Evolutionary conservation across 1,140 invertebrate genomes (phyloP), one percentile per base, ranked within the genome.

Genomic region (Streblospio benedicti): DNA sequence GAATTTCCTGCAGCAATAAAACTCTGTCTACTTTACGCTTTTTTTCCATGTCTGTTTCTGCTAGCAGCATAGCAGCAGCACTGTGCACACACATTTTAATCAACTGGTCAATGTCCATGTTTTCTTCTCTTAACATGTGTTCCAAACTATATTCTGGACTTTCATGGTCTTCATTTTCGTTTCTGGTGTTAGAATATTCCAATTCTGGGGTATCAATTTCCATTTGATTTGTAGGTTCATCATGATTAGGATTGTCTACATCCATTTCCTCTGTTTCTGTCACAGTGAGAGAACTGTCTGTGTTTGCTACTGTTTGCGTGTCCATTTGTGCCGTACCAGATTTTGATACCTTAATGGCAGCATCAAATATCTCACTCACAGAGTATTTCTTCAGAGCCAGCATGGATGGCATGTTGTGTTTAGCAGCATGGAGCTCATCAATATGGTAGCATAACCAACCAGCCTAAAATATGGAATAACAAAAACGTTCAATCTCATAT

Each of bases 381-480:
- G 63, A 61, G 12, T 61, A 50, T 27, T 58, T 53, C 20, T 53
- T 44, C 57, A 74, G 62, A 0, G 66, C 53, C 16, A 33, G 33
- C 4, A 73, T 14, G n/a, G 59, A 31, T 28, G 71, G 68, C 49
- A 70, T 49, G 4, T 52, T 33, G 14, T 62, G 47, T 25, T 55
- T 45, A 20, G 58, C 33, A 5, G 67, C 62, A 12, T 61, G 55
- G 9, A 74, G 52, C 33, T 75, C 72, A 66, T 75, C 73, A 25
- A 75, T 69, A 54, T 75, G 73, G 2, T 69, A 65, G 28, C 66
- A 74, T 30, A 70, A 66, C 73, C 73, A 75, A 14, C 72, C 72
- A 63, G 67, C 70, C 69, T 72, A 30, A 51, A 51, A 50, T 25
- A 2, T 20, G 32, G n/a, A n/a, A n/a, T n/a, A n/a, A n/a, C n/a